Conservation (phyloP, 2,797 vertebrate genomes). For the Melanotaenia trifasciata region DNA sequence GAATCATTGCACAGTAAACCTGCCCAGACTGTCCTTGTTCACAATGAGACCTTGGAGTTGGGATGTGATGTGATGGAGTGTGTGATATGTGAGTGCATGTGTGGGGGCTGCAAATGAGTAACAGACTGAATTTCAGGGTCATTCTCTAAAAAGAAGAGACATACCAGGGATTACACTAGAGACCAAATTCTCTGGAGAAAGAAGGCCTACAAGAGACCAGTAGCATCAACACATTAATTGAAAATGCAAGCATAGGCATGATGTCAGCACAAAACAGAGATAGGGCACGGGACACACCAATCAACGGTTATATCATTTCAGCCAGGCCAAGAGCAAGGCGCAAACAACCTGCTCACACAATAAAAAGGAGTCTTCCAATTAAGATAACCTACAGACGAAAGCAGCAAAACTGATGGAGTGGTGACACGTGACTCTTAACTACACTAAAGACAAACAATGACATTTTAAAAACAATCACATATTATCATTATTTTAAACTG, state of each 20-base stretch:
- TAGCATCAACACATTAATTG: slow-evolving; percentile 73
- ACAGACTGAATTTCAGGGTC: slow-evolving; percentile 59
- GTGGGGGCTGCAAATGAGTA: slow-evolving; percentile 42
- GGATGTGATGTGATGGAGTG: slow-evolving; percentile 22
- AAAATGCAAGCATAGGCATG: slow-evolving; percentile 59
- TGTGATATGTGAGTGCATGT: background rate
- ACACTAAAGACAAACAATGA: background rate
- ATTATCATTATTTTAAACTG: background rate
- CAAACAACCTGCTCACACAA: background rate
- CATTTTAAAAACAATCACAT: background rate
- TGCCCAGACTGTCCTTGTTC: slow-evolving; percentile 53
- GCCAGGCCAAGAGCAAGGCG: background rate
- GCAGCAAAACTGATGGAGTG: background rate
- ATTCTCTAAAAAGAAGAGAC: slow-evolving; percentile 58
- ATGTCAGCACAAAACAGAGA: slow-evolving; percentile 58
- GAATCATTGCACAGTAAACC: slow-evolving; percentile 48
- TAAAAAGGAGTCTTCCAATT: background rate
- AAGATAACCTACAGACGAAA: background rate
- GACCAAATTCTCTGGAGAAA: slow-evolving; percentile 64
- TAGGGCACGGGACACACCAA: slow-evolving; percentile 29
- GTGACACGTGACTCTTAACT: too few relatives aligned
- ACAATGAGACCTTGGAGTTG: slow-evolving; percentile 57
- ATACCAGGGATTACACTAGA: slow-evolving; percentile 61
- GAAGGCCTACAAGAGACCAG: slow-evolving; percentile 52
- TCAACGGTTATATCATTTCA: slow-evolving; percentile 12